Conservation (phyloP, 2,113 vertebrate genomes). For the Myiopsitta monachus region DNA sequence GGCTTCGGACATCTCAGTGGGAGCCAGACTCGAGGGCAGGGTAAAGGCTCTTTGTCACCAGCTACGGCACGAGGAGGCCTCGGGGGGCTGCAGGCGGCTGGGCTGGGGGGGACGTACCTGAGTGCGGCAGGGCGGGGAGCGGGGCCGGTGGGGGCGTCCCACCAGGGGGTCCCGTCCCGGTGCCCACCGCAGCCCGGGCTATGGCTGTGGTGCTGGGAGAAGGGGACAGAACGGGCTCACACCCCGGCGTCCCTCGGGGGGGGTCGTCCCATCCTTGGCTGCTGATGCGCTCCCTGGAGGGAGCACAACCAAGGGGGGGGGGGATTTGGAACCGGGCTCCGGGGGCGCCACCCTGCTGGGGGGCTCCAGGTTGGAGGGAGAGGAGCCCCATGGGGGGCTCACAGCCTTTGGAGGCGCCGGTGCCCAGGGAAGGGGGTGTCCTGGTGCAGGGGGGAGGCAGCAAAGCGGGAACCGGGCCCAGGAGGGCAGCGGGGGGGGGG, state of each 20-base stretch:
- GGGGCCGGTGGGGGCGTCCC: not conserved
- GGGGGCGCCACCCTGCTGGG: not conserved
- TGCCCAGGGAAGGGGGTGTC: not conserved
- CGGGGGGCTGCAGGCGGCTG: slow-evolving; percentile 9
- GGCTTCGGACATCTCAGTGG: slow-evolving; percentile 66
- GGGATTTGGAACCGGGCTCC: not conserved
- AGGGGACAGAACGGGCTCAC: not conserved
- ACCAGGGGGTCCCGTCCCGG: not conserved
- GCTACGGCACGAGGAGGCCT: slow-evolving; percentile 32
- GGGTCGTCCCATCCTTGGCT: not conserved
- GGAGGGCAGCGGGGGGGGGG: slow-evolving; percentile 62
- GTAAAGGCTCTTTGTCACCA: slow-evolving; percentile 45
- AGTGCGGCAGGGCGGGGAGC: slow-evolving; percentile 14
- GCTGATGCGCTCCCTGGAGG: not conserved
- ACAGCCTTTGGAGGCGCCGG: not conserved
- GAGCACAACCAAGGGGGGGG: not conserved
- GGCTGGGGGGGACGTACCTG: slow-evolving; percentile 3
- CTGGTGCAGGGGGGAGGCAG: not conserved
- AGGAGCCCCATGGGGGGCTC: not conserved
- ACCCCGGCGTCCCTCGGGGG: not conserved
- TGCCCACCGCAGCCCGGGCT: slow-evolving; percentile 32
- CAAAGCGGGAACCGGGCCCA: slow-evolving; percentile 26
- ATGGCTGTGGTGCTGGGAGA: slow-evolving; percentile 14
- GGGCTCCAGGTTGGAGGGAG: not conserved
- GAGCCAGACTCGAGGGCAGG: slow-evolving; percentile 36